A percentile compares a stretch with the other conserved stretches of the same genome.
Conservation (phyloP, 2,888 invertebrate species). For the Eutolmus rufibarbis region DNA sequence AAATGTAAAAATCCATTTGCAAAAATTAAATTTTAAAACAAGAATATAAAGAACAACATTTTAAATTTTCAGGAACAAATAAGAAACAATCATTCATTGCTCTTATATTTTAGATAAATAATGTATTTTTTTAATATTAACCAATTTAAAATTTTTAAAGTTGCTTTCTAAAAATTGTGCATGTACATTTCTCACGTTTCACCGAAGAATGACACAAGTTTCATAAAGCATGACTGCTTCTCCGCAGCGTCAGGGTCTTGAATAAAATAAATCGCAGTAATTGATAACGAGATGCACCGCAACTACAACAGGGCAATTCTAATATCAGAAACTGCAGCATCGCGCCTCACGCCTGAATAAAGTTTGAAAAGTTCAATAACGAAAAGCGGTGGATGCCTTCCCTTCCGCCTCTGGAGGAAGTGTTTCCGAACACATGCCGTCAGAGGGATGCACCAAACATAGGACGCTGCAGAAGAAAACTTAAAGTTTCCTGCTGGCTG, state of each 20-base stretch:
- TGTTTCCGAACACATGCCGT: conserved; percentile 30
- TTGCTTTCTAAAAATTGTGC: no score
- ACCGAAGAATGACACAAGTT: not conserved
- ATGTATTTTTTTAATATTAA: no score
- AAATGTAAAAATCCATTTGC: no score
- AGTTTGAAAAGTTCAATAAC: conserved; percentile 35
- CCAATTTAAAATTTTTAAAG: no score
- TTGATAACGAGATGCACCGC: not conserved
- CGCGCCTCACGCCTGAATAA: conserved; percentile 2
- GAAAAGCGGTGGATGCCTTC: not conserved
- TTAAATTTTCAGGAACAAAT: no score
- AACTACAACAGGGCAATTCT: not conserved
- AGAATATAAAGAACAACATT: no score
- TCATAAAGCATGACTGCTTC: not conserved
- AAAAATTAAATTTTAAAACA: no score
- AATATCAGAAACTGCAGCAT: not conserved
- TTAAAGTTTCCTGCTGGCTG: conserved; percentile 28
- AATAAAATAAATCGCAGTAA: not conserved
- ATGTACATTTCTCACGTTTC: not conserved
- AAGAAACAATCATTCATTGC: no score
- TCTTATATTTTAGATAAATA: no score
- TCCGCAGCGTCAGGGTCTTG: not conserved
- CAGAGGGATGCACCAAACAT: conserved; percentile 10
- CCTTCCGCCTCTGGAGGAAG: not conserved
- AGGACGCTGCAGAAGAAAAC: not conserved